phyloP scores from a whole-genome alignment of 2,888 invertebrate genomes.

The Polyommatus iphigenia region DNA sequence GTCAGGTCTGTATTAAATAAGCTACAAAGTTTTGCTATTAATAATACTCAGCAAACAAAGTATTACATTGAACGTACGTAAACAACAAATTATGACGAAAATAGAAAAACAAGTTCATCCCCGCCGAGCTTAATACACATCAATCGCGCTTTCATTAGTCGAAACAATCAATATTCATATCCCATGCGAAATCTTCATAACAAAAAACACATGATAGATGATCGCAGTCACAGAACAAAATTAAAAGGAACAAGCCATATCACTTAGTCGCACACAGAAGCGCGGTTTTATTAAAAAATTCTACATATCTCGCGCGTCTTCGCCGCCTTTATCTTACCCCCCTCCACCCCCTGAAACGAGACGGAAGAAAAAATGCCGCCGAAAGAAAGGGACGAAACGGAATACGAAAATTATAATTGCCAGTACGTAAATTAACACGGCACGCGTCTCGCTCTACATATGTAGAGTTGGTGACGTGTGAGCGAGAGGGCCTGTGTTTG shows the following conservation, averaged over 20 bases:
- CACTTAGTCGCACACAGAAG: constrained; percentile 78
- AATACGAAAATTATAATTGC: constrained; percentile 78
- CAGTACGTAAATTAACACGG: constrained; percentile 79
- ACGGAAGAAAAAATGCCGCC: constrained; percentile 65
- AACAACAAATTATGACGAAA: constrained; percentile 32
- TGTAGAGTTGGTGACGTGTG: constrained; percentile 44
- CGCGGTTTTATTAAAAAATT: constrained; percentile 78
- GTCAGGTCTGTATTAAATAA: background rate
- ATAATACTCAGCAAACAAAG: background rate
- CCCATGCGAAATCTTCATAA: constrained; percentile 75
- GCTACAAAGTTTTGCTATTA: too few species aligned
- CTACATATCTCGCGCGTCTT: constrained; percentile 78
- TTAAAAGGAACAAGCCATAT: constrained; percentile 80
- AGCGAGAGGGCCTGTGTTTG: constrained; percentile 57
- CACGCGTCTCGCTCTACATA: constrained; percentile 54
- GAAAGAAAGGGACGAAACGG: constrained; percentile 69
- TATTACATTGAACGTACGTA: background rate
- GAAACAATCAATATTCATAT: constrained; percentile 79
- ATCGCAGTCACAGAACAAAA: constrained; percentile 74
- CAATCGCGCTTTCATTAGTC: constrained; percentile 77
- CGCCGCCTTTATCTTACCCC: constrained; percentile 67
- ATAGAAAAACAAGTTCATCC: constrained; percentile 50
- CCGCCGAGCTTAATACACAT: constrained; percentile 63
- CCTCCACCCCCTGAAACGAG: constrained; percentile 57
- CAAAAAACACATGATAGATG: constrained; percentile 70